A percentile compares a stretch with the other conserved stretches of the same genome.
Conservation (phyloP, 1,140 invertebrate species). For the Acromyrmex charruanus region DNA sequence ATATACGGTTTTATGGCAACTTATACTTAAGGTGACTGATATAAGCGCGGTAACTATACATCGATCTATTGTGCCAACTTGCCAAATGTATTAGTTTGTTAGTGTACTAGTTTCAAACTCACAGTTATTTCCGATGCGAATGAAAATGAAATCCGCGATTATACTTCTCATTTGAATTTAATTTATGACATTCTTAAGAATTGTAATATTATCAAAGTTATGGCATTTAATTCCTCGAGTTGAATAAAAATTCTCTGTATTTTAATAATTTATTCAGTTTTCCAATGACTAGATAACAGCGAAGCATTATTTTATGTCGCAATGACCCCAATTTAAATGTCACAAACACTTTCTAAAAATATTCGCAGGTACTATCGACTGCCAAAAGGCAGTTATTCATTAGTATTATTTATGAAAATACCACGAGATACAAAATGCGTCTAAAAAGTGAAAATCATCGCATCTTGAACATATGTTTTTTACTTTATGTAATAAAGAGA, state of each 20-base stretch:
- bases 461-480: background rate
- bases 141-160: conserved; percentile 1
- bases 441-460: background rate
- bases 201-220: background rate
- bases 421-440: background rate
- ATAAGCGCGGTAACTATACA: background rate
- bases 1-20: background rate
- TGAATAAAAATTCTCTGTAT: background rate
- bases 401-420: conserved; percentile 38
- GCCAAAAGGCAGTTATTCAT: background rate
- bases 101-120: background rate
- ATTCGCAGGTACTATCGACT: conserved; percentile 34
- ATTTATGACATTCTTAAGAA: background rate
- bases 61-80: conserved; percentile 1
- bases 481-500: background rate
- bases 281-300: background rate
- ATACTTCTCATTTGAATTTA: background rate
- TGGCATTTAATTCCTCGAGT: background rate
- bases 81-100: background rate
- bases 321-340: background rate
- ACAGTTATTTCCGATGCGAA: conserved; percentile 1
- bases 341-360: conserved; percentile 25
- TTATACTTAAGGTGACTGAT: background rate
- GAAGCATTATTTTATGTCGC: conserved; percentile 8
- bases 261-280: conserved; percentile 5